Evolutionary conservation across 2,113 vertebrate species (phyloP).

Genomic region (Anas platyrhynchos): DNA sequence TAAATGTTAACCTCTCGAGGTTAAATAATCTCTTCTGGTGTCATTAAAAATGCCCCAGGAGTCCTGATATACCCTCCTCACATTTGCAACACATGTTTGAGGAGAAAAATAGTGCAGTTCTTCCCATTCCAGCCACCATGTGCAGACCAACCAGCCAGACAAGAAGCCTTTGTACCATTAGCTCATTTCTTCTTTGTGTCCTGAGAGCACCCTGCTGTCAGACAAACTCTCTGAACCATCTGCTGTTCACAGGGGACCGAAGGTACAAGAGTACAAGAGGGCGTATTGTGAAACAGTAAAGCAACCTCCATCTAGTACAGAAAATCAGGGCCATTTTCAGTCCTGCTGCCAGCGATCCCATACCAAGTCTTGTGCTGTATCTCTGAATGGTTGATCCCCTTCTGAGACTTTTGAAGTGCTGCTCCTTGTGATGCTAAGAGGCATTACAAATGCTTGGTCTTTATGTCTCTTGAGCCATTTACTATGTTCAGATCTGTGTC

Average conservation of each 20-base stretch:
- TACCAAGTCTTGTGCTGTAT: not conserved
- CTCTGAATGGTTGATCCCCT: not conserved
- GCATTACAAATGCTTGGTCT: not conserved
- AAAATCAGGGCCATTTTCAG: not conserved
- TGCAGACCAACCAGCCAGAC: conserved; percentile 82
- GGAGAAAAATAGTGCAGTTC: conserved; percentile 77
- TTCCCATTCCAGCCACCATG: conserved; percentile 69
- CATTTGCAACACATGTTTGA: conserved; percentile 70
- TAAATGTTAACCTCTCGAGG: conserved; percentile 49
- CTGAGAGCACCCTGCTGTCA: conserved; percentile 75
- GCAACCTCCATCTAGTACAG: not conserved
- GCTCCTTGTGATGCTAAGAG: not conserved
- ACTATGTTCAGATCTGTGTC: not conserved
- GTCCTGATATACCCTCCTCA: conserved; percentile 74
- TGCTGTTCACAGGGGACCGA: not conserved
- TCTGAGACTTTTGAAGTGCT: not conserved
- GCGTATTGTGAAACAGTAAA: not conserved
- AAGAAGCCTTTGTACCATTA: conserved; percentile 81
- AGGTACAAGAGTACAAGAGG: not conserved
- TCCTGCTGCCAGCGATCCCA: not conserved
- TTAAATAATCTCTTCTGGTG: conserved; percentile 71
- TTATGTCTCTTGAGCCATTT: not conserved
- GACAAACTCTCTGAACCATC: conserved; percentile 40
- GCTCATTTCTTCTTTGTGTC: conserved; percentile 81
- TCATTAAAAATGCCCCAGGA: conserved; percentile 82